These are phyloP conservation scores for Myotis brandtii DNA, from an alignment of 2,113 vertebrate genomes.

Conservation along the genomic window DNA sequence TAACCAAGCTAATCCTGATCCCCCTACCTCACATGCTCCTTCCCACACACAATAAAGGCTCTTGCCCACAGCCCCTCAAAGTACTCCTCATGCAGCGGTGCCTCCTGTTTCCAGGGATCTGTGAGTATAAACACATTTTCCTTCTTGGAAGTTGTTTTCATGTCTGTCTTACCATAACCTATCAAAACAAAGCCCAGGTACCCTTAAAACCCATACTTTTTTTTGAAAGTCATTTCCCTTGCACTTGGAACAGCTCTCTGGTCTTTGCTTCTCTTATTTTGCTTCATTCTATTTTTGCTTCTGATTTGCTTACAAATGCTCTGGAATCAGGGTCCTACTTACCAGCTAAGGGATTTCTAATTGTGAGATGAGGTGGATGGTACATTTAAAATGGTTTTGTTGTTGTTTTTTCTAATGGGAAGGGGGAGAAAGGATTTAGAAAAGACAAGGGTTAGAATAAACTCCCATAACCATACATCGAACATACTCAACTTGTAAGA, in stretches of 20 bases:
- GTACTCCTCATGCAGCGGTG: rapidly evolving
- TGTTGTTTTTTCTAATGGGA: background rate
- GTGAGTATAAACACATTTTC: background rate
- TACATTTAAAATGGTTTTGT: background rate
- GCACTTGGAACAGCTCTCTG: background rate
- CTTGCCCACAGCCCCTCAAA: no score
- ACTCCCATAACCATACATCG: background rate
- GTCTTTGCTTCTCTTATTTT: background rate
- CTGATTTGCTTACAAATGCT: background rate
- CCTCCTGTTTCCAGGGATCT: background rate
- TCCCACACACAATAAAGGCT: rapidly evolving
- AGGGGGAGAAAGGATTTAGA: background rate
- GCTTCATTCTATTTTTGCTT: background rate
- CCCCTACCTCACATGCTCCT: background rate
- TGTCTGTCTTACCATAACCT: background rate
- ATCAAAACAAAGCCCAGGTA: background rate
- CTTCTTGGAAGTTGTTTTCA: background rate
- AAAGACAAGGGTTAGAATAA: background rate
- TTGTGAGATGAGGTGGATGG: background rate
- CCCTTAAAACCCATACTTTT: background rate
- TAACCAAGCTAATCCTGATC: background rate
- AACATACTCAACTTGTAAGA: background rate
- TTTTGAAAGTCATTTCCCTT: background rate
- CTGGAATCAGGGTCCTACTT: background rate
- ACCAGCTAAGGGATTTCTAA: background rate